Evolutionary conservation across 1,140 invertebrate genomes (phyloP).

Genomic region (Aphaenogaster floridana): DNA sequence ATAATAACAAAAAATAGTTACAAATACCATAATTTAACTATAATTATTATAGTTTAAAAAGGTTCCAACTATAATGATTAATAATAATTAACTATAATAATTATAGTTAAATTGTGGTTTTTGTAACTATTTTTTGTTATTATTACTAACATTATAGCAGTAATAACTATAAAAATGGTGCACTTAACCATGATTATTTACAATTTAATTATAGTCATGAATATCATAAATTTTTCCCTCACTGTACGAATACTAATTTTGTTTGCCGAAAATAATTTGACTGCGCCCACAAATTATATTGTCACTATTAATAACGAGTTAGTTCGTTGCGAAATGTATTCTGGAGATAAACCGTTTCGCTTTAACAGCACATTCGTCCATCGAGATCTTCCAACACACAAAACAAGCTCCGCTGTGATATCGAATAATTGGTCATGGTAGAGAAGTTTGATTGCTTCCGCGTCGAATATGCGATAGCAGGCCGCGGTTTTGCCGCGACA

Average conservation of each 20-base stretch:
- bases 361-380: neutral
- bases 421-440: conserved; percentile 25
- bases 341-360: conserved; percentile 7
- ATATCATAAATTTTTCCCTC: too few relatives aligned
- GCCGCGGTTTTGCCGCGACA: neutral
- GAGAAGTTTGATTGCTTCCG: conserved; percentile 32
- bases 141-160: too few relatives aligned
- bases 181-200: too few relatives aligned
- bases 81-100: too few relatives aligned
- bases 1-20: too few relatives aligned
- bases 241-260: neutral
- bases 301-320: neutral
- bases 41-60: too few relatives aligned
- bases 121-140: too few relatives aligned
- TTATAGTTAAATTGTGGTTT: too few relatives aligned
- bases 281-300: neutral
- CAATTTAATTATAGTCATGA: too few relatives aligned
- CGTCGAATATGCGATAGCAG: conserved; percentile 21
- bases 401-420: conserved; percentile 15
- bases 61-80: too few relatives aligned
- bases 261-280: neutral
- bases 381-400: neutral
- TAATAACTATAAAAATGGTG: too few relatives aligned
- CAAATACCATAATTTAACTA: too few relatives aligned
- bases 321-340: neutral